Evolutionary conservation across 2,888 invertebrate species (phyloP), one percentile per base, ranked within the genome.

Genomic region (Dione vanillae): DNA sequence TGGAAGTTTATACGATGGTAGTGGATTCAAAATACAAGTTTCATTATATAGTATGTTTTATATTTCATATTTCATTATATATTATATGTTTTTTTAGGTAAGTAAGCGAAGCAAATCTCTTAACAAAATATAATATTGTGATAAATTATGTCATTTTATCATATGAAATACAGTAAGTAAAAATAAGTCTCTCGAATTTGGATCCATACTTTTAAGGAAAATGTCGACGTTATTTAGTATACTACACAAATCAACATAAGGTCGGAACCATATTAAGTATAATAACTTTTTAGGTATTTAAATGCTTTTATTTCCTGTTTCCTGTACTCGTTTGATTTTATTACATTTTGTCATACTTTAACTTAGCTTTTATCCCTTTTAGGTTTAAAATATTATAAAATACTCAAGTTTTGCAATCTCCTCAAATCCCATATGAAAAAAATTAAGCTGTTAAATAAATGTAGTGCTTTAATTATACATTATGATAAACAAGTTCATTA

Each of bases 401-500:
- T n/a, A n/a, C n/a, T n/a, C n/a, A n/a, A n/a, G n/a, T n/a, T n/a
- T n/a, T n/a, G n/a, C n/a, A n/a, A n/a, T n/a, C n/a, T n/a, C n/a
- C 27, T 27, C 27, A 27, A 5, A 3, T 27, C 27, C 27, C 27
- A 5, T 5, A 27, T 27, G 5, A 27, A 27, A 2, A 27, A 2
- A 27, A 27, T 27, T 27, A 27, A 27, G 27, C 27, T 61, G 14
- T 43, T 45, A n/a, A 27, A 61, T 27, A 45, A 43, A 45, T n/a
- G 1, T 56, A 61, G 27, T 27, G 2, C n/a, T 27, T 61, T 61
- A 64, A 37, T 49, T 37, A 64, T 37, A 64, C 51, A 45, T 51
- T 68, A 70, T 61, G 52, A 27, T 19, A 61, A 75, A 61, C 74
- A 47, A 59, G 74, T 74, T 69, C 65, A 75, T 74, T 73, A 75